A percentile compares a stretch with the other conserved stretches of the same genome.
Conservation (phyloP, 2,113 vertebrate genomes). For the Pomatostomus ruficeps region DNA sequence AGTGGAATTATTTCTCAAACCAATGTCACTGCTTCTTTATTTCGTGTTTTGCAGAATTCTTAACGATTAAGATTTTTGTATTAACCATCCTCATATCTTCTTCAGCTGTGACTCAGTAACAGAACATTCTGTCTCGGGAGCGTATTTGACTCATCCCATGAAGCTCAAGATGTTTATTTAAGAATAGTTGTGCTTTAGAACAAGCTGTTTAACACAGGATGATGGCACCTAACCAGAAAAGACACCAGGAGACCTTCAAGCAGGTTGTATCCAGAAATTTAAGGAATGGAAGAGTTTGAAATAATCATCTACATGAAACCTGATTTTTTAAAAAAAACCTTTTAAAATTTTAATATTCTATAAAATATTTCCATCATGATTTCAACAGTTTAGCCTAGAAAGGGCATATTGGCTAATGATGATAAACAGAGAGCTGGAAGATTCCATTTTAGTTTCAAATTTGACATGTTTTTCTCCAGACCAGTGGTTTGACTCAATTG, state of each 20-base stretch:
- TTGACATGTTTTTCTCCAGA: not conserved
- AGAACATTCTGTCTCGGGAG: conserved; percentile 23
- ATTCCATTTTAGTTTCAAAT: not conserved
- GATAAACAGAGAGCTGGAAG: not conserved
- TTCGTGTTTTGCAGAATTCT: not conserved
- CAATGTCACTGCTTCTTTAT: not conserved
- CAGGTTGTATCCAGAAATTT: not conserved
- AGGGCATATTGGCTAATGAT: fast-evolving
- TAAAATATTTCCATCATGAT: not conserved
- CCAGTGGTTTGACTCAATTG: not conserved
- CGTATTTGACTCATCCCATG: conserved; percentile 8
- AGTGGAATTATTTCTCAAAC: conserved; percentile 12
- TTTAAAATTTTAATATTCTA: not conserved
- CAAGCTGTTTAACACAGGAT: not conserved
- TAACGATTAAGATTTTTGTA: conserved; percentile 43
- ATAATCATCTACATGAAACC: not conserved
- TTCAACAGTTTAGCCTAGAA: not conserved
- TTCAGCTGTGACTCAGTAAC: conserved; percentile 35
- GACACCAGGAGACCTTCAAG: not conserved
- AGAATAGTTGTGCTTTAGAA: not conserved
- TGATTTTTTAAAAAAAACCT: not conserved
- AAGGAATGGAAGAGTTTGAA: not conserved
- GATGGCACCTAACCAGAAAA: not conserved
- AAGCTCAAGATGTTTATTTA: conserved; percentile 46
- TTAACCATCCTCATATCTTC: conserved; percentile 48